phyloP scores from a whole-genome alignment of 2,797 vertebrate genomes.

The Megalops cyprinoides region DNA sequence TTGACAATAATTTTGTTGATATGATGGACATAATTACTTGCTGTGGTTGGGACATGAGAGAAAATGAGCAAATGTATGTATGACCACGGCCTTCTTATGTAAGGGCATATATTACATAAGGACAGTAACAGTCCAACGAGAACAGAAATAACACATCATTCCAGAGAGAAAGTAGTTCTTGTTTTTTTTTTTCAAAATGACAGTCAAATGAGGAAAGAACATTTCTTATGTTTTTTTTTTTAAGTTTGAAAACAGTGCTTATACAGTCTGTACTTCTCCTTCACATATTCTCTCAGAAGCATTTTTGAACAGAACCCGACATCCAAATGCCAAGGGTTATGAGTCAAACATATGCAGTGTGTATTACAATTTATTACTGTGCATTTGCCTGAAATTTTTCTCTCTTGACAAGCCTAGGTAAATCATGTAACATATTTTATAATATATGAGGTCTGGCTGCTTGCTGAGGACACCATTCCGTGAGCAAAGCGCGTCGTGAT shows the following conservation, averaged over 20 bases:
- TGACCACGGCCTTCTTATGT: neutral
- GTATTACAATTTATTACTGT: slow-evolving; percentile 93
- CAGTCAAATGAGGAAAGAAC: neutral
- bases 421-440: slow-evolving; percentile 86
- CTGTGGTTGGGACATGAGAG: no score
- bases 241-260: slow-evolving; percentile 33
- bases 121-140: neutral
- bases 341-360: slow-evolving; percentile 90
- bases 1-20: no score
- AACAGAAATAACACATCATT: neutral
- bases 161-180: neutral
- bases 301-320: slow-evolving; percentile 80
- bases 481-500: slow-evolving; percentile 73
- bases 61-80: neutral
- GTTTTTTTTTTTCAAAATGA: neutral
- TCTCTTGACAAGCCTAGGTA: slow-evolving; percentile 93
- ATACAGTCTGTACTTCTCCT: slow-evolving; percentile 33
- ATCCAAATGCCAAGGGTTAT: slow-evolving; percentile 91
- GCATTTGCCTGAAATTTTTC: slow-evolving; percentile 90
- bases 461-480: slow-evolving; percentile 73
- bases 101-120: neutral
- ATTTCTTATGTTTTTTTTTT: neutral
- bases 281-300: slow-evolving; percentile 58
- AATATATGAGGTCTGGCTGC: slow-evolving; percentile 81
- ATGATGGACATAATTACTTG: no score